Conservation (phyloP, 2,797 vertebrate genomes). For the Sparidentex hasta region DNA sequence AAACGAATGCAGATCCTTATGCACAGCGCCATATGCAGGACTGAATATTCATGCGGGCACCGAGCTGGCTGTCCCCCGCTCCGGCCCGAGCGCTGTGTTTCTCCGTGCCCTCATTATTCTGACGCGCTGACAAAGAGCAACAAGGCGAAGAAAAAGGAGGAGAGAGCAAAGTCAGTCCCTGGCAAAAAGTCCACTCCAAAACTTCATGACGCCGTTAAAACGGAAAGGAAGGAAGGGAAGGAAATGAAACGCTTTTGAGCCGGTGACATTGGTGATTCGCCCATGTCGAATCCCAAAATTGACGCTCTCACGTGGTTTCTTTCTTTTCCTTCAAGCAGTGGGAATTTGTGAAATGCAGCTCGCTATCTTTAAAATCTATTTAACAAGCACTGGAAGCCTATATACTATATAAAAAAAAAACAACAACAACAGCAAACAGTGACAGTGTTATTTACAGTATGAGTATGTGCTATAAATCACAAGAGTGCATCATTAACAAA, state of each 20-base stretch:
- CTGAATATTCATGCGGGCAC: conserved; percentile 85
- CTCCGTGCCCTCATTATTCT: conserved; percentile 82
- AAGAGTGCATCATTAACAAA: neutral
- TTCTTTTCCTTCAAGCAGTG: neutral
- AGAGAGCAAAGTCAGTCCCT: conserved; percentile 78
- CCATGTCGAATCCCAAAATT: conserved; percentile 2
- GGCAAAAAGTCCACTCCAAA: conserved; percentile 67
- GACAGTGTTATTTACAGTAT: conserved; percentile 7
- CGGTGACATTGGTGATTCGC: neutral
- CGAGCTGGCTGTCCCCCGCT: conserved; percentile 60
- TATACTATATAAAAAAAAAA: neutral
- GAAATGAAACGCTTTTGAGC: neutral
- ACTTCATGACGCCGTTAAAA: conserved; percentile 46
- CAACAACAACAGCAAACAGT: neutral
- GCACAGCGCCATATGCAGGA: conserved; percentile 78
- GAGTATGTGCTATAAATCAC: conserved; percentile 1
- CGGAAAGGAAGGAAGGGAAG: neutral
- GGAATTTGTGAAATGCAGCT: neutral
- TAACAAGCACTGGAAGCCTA: neutral
- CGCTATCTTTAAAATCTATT: conserved; percentile 3
- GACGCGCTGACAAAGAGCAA: conserved; percentile 79
- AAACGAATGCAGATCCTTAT: conserved; percentile 76
- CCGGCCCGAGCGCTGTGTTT: conserved; percentile 61
- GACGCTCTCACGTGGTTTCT: neutral
- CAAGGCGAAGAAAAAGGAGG: conserved; percentile 73